phyloP scores from a whole-genome alignment of 1,140 invertebrate species.

The Bombus impatiens region DNA sequence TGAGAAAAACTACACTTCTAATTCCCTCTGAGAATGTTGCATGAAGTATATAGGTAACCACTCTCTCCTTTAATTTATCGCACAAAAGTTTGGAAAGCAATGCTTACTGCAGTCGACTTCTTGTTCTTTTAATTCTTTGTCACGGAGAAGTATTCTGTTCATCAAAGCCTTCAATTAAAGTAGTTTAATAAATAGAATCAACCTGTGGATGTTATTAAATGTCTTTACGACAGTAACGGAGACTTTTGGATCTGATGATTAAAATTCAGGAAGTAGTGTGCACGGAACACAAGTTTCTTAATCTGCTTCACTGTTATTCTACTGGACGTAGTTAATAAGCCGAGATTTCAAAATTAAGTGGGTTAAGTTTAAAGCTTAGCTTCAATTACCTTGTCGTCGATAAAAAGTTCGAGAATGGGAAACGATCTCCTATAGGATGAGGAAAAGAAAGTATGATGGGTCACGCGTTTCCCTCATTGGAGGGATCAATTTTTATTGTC shows the following conservation, averaged over 20 bases:
- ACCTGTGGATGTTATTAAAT: not conserved
- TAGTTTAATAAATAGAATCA: not conserved
- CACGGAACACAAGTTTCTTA: slow-evolving; percentile 7
- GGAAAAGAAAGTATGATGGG: not conserved
- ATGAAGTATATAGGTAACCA: not conserved
- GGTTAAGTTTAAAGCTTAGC: slow-evolving; percentile 27
- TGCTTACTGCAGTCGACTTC: not conserved
- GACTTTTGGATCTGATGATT: not conserved
- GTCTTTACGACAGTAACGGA: not conserved
- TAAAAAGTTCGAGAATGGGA: not conserved
- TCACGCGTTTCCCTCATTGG: not conserved
- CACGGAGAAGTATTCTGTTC: not conserved
- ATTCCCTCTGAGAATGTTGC: not conserved
- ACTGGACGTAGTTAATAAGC: not conserved
- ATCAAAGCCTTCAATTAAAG: not conserved
- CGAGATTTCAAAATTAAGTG: slow-evolving; percentile 3
- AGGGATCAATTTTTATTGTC: not conserved
- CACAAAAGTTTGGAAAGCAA: not conserved
- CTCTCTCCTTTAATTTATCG: not conserved
- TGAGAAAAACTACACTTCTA: not conserved
- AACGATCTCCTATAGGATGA: not conserved
- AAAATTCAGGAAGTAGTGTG: not conserved
- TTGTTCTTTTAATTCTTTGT: not conserved
- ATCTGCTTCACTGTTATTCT: slow-evolving; percentile 16
- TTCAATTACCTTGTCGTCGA: slow-evolving; percentile 10